Evolutionary conservation across 1,140 invertebrate species (phyloP).

Genomic region (Musca domestica): DNA sequence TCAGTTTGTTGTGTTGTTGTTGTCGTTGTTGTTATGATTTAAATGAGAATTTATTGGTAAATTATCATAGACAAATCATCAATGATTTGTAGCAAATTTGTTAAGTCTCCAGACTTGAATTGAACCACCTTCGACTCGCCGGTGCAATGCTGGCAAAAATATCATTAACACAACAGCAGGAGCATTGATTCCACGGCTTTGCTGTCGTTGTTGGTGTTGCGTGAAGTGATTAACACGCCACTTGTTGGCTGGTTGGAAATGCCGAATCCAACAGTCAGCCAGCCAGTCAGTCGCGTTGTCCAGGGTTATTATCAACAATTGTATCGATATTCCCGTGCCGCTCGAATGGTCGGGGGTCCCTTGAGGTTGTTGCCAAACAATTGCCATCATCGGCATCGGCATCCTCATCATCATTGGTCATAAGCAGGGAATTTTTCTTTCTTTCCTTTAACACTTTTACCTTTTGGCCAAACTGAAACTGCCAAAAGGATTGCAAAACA

Average conservation of each 20-base stretch:
- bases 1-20: too few species aligned
- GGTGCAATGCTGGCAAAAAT: background rate
- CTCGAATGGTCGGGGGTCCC: too few species aligned
- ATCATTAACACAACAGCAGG: background rate
- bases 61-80: constrained; percentile 22
- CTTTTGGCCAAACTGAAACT: background rate
- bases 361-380: background rate
- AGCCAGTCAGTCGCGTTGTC: too few species aligned
- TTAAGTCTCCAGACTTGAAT: background rate
- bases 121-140: too few species aligned
- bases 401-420: constrained; percentile 5
- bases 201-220: background rate
- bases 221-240: constrained; percentile 21
- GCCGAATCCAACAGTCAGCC: too few species aligned
- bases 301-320: constrained; percentile 13
- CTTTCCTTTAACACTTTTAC: constrained; percentile 18
- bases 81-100: constrained; percentile 21
- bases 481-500: too few species aligned
- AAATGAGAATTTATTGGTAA: constrained; percentile 19
- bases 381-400: background rate
- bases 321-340: background rate
- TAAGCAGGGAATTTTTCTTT: background rate
- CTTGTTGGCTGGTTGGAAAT: constrained; percentile 2
- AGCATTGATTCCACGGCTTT: background rate
- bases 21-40: constrained; percentile 7